Evolutionary conservation across 2,113 vertebrate genomes (phyloP).

Genomic region (Petromus typicus): DNA sequence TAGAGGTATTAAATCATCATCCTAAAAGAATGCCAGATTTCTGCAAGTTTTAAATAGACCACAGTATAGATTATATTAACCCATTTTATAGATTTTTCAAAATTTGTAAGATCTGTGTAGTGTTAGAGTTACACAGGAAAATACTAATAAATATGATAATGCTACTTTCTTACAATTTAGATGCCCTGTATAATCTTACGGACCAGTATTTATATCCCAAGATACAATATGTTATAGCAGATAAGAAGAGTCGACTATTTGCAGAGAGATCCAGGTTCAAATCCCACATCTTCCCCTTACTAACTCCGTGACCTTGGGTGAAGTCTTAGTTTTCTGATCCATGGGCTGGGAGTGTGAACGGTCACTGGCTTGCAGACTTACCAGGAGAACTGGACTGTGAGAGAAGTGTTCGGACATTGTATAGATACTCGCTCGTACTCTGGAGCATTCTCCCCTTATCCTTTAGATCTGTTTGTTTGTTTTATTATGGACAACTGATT

Average conservation of each 20-base stretch:
- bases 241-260: not conserved
- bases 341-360: not conserved
- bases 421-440: not conserved
- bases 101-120: not conserved
- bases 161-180: not conserved
- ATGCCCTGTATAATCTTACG: not conserved
- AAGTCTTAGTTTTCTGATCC: not conserved
- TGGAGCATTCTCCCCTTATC: not conserved
- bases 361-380: not conserved
- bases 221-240: not conserved
- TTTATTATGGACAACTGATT: conserved; percentile 34
- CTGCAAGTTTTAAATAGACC: not conserved
- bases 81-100: not conserved
- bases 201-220: not conserved
- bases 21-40: not conserved
- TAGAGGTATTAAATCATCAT: not conserved
- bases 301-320: not conserved
- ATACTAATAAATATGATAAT: not conserved
- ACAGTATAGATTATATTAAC: not conserved
- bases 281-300: not conserved
- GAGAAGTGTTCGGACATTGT: rapidly evolving
- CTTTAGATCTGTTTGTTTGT: not conserved
- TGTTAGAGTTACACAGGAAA: not conserved
- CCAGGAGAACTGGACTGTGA: not conserved
- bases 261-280: not conserved